phyloP scores from a whole-genome alignment of 2,113 vertebrate genomes.

The Mohoua ochrocephala region DNA sequence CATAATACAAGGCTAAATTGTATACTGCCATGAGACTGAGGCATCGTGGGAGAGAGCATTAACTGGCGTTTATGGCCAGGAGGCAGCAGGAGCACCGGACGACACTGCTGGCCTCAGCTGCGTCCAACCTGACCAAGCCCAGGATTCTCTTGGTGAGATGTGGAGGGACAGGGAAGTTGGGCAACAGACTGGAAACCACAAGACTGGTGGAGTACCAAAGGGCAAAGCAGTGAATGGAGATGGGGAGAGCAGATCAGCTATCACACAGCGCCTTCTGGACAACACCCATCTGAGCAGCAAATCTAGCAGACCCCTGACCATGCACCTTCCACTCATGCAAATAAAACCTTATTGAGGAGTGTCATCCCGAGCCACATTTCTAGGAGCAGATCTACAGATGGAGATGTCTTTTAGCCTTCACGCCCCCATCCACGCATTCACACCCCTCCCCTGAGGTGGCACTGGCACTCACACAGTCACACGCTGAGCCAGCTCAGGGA shows the following conservation, averaged over 20 bases:
- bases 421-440: neutral
- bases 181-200: neutral
- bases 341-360: neutral
- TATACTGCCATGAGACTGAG: neutral
- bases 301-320: neutral
- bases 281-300: neutral
- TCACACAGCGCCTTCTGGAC: neutral
- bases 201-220: neutral
- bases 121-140: accelerated
- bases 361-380: neutral
- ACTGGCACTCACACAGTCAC: neutral
- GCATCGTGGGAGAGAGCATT: neutral
- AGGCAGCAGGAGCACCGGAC: neutral
- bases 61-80: neutral
- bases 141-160: neutral
- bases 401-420: neutral
- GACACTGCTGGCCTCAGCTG: neutral
- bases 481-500: neutral
- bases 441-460: neutral
- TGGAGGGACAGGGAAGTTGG: neutral
- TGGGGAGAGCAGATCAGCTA: neutral
- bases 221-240: neutral
- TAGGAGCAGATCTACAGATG: neutral
- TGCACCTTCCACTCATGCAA: neutral
- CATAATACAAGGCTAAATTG: neutral